phyloP scores from a whole-genome alignment of 2,888 invertebrate genomes.

The Eurytoma californica region DNA sequence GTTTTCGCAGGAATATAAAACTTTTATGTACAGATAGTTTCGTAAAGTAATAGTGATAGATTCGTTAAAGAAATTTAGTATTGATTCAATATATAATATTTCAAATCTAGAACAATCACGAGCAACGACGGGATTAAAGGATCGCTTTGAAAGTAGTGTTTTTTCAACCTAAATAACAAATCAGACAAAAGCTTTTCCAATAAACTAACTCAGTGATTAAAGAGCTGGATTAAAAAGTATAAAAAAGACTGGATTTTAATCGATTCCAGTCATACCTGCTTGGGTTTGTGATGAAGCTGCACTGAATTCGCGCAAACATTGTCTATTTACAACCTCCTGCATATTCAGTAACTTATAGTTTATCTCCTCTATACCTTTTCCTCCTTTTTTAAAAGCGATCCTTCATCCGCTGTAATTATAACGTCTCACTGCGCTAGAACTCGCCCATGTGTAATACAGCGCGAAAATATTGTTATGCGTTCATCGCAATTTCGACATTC shows the following conservation, averaged over 20 bases:
- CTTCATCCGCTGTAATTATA: constrained; percentile 18
- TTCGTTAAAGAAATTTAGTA: constrained; percentile 73
- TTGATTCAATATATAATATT: constrained; percentile 71
- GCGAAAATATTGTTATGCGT: background rate
- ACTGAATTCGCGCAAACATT: constrained; percentile 32
- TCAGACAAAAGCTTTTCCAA: background rate
- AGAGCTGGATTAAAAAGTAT: no score
- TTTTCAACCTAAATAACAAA: background rate
- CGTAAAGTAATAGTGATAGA: constrained; percentile 73
- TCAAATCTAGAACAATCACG: constrained; percentile 71
- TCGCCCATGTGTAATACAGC: constrained; percentile 30
- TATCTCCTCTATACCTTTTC: background rate
- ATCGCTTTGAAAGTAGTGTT: constrained; percentile 67
- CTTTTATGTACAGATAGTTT: constrained; percentile 74
- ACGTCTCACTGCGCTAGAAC: constrained; percentile 14
- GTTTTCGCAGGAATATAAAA: constrained; percentile 74
- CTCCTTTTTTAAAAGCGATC: constrained; percentile 40
- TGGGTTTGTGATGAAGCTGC: constrained; percentile 18
- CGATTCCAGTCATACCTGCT: background rate
- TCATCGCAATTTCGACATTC: constrained; percentile 12
- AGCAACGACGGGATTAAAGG: constrained; percentile 71
- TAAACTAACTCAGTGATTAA: background rate
- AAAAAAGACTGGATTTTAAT: no score
- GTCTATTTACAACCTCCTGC: constrained; percentile 47
- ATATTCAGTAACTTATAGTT: constrained; percentile 8